A percentile compares a stretch with the other conserved stretches of the same genome.
phyloP scores from a whole-genome alignment of 2,113 vertebrate species.

The Atrichornis clamosus region DNA sequence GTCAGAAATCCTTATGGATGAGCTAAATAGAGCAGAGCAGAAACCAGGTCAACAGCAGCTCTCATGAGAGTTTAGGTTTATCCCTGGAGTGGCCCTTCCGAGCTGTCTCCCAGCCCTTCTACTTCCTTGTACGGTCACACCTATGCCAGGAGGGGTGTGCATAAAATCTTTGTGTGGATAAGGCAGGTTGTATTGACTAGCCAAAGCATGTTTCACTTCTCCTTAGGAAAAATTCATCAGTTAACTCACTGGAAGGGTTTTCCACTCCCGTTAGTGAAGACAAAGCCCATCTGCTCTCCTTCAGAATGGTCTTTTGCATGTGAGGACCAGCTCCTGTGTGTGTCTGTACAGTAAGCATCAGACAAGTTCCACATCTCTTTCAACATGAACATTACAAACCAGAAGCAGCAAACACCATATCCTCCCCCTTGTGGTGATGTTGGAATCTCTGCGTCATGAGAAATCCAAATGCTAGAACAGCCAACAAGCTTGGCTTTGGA shows the following conservation, averaged over 20 bases:
- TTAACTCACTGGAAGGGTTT: not conserved
- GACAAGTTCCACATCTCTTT: not conserved
- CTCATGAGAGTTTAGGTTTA: not conserved
- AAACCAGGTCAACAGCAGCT: constrained; percentile 10
- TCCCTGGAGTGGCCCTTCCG: not conserved
- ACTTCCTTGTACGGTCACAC: not conserved
- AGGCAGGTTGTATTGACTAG: not conserved
- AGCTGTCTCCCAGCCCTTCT: not conserved
- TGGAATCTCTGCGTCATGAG: not conserved
- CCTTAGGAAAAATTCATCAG: not conserved
- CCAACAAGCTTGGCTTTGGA: not conserved
- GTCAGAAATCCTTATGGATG: not conserved
- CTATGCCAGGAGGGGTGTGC: rapidly evolving
- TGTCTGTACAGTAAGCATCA: not conserved
- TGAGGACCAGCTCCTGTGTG: not conserved
- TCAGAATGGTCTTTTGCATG: not conserved
- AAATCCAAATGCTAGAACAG: not conserved
- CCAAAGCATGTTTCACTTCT: not conserved
- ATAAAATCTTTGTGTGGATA: not conserved
- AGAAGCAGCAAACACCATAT: not conserved
- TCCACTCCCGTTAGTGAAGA: not conserved
- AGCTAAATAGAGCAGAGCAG: not conserved
- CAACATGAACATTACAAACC: not conserved
- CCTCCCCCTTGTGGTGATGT: not conserved
- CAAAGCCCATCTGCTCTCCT: not conserved